These are phyloP conservation scores for Sesia apiformis DNA, from an alignment of 2,888 invertebrate species.

Conservation along the genomic window DNA sequence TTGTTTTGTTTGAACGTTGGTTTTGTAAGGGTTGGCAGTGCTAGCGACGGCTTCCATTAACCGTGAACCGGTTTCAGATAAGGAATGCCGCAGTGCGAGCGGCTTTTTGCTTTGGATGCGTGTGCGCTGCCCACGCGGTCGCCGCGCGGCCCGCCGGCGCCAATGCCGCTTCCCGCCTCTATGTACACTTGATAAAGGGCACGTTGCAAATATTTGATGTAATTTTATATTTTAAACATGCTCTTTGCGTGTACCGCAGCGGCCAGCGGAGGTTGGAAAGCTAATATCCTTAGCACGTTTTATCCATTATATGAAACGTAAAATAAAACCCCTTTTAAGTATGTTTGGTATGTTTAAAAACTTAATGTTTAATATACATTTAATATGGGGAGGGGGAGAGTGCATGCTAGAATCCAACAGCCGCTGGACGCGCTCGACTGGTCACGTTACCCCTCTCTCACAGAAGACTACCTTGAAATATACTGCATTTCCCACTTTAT, in stretches of 20 bases:
- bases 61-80: conserved; percentile 53
- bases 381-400: no score
- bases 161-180: conserved; percentile 34
- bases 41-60: conserved; percentile 57
- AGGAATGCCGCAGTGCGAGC: conserved; percentile 57
- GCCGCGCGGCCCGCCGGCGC: conserved; percentile 36
- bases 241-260: background rate
- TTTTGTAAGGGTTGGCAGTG: conserved; percentile 4
- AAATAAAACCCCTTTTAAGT: no score
- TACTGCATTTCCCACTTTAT: no score
- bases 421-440: no score
- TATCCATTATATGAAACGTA: no score
- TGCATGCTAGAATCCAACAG: no score
- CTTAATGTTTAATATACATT: no score
- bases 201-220: conserved; percentile 56
- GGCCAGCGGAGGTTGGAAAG: background rate
- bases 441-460: no score
- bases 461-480: no score
- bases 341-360: no score
- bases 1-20: background rate
- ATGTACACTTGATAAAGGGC: conserved; percentile 42
- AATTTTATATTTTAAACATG: conserved; percentile 14
- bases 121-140: conserved; percentile 52
- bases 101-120: conserved; percentile 59
- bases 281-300: background rate